Conservation (phyloP, 1,140 invertebrate species). For the Reticulitermes speratus region DNA sequence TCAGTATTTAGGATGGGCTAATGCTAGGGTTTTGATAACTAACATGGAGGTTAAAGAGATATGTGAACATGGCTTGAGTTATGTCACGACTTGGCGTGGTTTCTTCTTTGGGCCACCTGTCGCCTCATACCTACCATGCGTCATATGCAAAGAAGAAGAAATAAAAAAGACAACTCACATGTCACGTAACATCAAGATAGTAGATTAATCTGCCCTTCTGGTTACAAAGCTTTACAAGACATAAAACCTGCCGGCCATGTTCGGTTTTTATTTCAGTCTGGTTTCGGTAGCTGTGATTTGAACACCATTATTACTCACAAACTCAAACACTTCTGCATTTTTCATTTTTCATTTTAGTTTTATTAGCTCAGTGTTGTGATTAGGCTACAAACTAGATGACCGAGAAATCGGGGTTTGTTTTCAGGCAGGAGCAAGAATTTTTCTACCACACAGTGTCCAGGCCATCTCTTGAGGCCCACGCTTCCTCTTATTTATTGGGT, state of each 20-base stretch:
- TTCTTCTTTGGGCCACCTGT: background rate
- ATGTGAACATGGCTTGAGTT: slow-evolving; percentile 8
- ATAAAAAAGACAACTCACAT: background rate
- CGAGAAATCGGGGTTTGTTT: too few relatives aligned
- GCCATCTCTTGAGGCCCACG: too few relatives aligned
- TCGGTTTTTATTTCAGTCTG: background rate
- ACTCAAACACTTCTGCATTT: too few relatives aligned
- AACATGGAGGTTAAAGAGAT: background rate
- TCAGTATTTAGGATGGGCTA: background rate
- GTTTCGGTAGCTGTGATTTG: background rate
- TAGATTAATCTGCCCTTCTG: slow-evolving; percentile 7
- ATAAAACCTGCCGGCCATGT: background rate
- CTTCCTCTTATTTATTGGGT: too few relatives aligned
- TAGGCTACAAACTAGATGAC: too few relatives aligned
- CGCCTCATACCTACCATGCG: background rate
- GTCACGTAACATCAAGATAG: background rate
- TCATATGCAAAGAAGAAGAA: background rate
- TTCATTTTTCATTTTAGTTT: too few relatives aligned
- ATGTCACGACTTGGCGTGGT: background rate
- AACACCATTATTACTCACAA: too few relatives aligned
- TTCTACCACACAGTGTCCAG: too few relatives aligned
- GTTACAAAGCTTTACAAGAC: background rate
- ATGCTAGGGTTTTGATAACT: slow-evolving; percentile 15
- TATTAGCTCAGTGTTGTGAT: too few relatives aligned
- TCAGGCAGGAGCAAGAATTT: too few relatives aligned